These are phyloP conservation scores for Moxostoma hubbsi DNA, from an alignment of 2,797 vertebrate genomes.

Conservation along the genomic window DNA sequence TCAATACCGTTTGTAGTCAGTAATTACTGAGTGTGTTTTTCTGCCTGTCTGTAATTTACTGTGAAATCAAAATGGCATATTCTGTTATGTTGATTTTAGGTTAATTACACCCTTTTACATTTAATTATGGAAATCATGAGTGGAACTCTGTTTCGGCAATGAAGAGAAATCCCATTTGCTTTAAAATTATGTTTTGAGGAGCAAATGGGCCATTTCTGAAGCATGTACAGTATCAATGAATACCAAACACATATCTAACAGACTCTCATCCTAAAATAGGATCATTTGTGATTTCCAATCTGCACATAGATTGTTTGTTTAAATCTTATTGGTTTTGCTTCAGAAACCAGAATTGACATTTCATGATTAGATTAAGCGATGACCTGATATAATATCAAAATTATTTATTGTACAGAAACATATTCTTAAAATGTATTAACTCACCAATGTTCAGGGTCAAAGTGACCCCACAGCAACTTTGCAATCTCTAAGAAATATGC, in stretches of 20 bases:
- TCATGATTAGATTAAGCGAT: not conserved
- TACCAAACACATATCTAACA: not conserved
- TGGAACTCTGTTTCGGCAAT: slow-evolving; percentile 40
- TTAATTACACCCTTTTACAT: slow-evolving; percentile 53
- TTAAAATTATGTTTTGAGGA: slow-evolving; percentile 44
- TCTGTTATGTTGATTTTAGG: slow-evolving; percentile 50
- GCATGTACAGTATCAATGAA: slow-evolving; percentile 15
- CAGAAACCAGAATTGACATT: not conserved
- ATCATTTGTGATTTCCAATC: not conserved
- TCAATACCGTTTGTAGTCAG: slow-evolving; percentile 28
- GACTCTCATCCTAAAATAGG: not conserved
- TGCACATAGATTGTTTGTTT: not conserved
- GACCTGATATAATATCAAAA: not conserved
- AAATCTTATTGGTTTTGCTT: not conserved
- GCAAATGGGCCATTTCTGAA: slow-evolving; percentile 3
- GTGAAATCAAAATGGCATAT: slow-evolving; percentile 60
- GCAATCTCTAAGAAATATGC: too few species aligned
- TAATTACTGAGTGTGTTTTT: slow-evolving; percentile 39
- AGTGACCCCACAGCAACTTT: too few species aligned
- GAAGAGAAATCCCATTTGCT: slow-evolving; percentile 33
- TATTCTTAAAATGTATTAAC: not conserved
- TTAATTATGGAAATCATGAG: slow-evolving; percentile 59
- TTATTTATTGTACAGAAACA: not conserved
- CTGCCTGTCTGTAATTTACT: slow-evolving; percentile 52
- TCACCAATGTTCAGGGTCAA: too few species aligned